Percentiles rank a stretch among this genome's conserved stretches.
These are phyloP conservation scores for Bungarus multicinctus DNA, from an alignment of 2,113 vertebrate species.

Conservation along the genomic window DNA sequence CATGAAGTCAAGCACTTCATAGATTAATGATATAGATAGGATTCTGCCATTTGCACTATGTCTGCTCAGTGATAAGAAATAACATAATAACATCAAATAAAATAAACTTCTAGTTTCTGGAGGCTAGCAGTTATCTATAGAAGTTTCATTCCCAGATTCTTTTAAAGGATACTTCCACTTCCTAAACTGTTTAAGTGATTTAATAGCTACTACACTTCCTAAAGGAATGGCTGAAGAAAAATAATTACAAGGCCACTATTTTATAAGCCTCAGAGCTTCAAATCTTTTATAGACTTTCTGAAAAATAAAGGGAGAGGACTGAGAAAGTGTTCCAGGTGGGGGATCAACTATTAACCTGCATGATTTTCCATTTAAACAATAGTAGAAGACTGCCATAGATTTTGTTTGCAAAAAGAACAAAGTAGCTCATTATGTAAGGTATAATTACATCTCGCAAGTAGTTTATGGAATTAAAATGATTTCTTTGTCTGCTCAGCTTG, in stretches of 20 bases:
- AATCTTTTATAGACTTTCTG: neutral
- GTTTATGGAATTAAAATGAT: constrained; percentile 8
- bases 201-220: constrained; percentile 7
- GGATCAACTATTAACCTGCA: neutral
- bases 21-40: neutral
- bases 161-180: neutral
- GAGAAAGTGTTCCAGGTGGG: neutral
- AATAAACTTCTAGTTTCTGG: neutral
- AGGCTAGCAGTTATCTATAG: neutral
- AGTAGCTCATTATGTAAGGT: neutral
- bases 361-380: neutral
- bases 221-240: constrained; percentile 8
- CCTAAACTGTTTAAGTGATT: neutral
- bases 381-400: neutral
- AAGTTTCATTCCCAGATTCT: neutral
- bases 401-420: neutral
- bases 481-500: neutral
- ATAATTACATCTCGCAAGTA: neutral
- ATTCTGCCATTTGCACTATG: constrained; percentile 9
- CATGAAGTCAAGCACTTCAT: neutral
- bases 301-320: neutral
- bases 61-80: neutral
- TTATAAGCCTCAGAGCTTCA: neutral
- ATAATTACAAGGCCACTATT: neutral
- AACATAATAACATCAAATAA: constrained; percentile 11